Evolutionary conservation across 2,113 vertebrate genomes (phyloP).

Genomic region (Dipodomys stephensi): DNA sequence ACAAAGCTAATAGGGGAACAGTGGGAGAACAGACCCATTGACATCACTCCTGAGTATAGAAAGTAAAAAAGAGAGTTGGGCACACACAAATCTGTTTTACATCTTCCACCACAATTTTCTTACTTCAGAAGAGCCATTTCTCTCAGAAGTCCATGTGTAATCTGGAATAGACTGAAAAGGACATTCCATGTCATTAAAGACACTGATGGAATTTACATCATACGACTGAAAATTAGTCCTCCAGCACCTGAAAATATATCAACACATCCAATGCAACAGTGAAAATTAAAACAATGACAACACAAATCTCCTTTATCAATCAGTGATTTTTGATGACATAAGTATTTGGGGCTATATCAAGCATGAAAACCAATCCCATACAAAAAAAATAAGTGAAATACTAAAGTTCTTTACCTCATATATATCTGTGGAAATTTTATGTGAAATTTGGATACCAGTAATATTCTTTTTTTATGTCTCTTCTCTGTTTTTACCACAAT

Average conservation of each 20-base stretch:
- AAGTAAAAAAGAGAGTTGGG: background rate
- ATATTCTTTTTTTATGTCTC: constrained; percentile 11
- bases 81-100: background rate
- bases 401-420: background rate
- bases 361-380: background rate
- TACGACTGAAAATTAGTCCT: background rate
- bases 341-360: background rate
- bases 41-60: background rate
- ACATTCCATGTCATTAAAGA: background rate
- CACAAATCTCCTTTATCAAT: background rate
- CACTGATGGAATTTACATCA: background rate
- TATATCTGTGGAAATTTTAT: background rate
- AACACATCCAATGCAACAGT: background rate
- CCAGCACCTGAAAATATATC: background rate
- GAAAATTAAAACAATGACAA: constrained; percentile 26
- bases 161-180: background rate
- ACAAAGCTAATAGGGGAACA: background rate
- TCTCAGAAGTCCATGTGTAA: background rate
- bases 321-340: constrained; percentile 13
- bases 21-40: background rate
- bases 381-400: background rate
- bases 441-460: background rate
- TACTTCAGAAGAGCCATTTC: background rate
- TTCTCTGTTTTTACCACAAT: background rate
- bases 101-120: background rate